Base-by-base conservation (phyloP, 2,888 invertebrate species). In the Sinelater perroti region DNA sequence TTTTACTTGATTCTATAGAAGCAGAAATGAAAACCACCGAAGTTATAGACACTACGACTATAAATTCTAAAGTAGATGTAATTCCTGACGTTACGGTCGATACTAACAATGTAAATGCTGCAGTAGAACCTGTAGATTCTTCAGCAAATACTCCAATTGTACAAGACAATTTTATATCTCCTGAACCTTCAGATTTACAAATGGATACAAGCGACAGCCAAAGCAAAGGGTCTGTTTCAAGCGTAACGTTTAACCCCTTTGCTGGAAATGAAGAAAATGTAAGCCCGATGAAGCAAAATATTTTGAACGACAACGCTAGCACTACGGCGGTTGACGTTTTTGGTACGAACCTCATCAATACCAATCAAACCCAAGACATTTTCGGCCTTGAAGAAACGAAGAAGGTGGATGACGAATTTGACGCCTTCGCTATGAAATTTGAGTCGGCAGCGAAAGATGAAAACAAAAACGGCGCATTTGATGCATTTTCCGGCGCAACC, bases 371-470 rank as follows among this genome's bases (percentile, higher is more conserved):
- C 13, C 52, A 66, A 45, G 65, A 64, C 26, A 59, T 53, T 17
- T 67, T 69, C 31, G 63, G 58, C 55, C 63, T 66, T 45, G 57
- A 40, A 3, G 51, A 56, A 17, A 21, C 54, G 10, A 50, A 40
- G 3, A 60, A 56, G 30, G 33, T 24, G 26, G 56, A 61, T 10
- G 88, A 89, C 65, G 87, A 85, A 17, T 95, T 95, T 67, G 95
- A 95, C 75, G 94, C 92, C 0, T 95, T 95, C 69, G 87, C 93
- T 2, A 90, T 92, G 1, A 93, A 94, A 75, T 95, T 95, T 70
- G 94, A 94, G 66, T 88, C 85, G 26, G 87, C 87, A 3, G 79
- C 81, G 0, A 81, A 81, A 67, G 78, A 80, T 5, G 81, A 80
- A 35, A 70, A 73, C 28, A 75, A 71, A 26, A 75, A 75, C 16